phyloP scores from a whole-genome alignment of 2,113 vertebrate genomes.

The Neodon shergylaensis region DNA sequence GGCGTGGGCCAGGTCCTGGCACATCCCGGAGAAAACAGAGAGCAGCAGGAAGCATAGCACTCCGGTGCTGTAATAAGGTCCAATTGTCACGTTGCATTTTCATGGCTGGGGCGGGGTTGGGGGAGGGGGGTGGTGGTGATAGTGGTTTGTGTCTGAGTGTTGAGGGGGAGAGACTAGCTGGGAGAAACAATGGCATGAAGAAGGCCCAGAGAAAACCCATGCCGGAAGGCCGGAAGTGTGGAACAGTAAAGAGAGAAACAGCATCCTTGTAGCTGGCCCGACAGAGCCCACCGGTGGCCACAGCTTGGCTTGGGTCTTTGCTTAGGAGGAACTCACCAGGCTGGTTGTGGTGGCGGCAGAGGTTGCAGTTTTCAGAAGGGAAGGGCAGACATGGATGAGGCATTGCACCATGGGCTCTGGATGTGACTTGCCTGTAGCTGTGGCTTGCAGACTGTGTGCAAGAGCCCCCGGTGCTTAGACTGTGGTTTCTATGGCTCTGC shows the following conservation, averaged over 20 bases:
- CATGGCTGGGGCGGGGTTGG: rapidly evolving
- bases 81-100: not conserved
- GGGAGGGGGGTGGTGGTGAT: rapidly evolving
- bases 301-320: not conserved
- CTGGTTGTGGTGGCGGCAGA: too few species aligned
- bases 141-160: not conserved
- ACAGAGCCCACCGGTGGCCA: not conserved
- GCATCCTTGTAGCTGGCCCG: not conserved
- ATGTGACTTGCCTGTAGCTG: not conserved
- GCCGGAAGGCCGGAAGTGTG: too few species aligned
- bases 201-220: too few species aligned
- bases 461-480: not conserved
- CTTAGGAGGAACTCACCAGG: not conserved
- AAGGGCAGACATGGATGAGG: not conserved
- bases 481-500: not conserved
- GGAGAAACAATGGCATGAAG: not conserved
- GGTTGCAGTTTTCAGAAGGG: not conserved
- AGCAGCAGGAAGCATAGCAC: not conserved
- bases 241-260: not conserved
- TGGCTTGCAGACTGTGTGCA: not conserved
- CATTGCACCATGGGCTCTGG: too few species aligned
- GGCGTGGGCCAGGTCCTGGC: not conserved
- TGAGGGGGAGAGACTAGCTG: not conserved
- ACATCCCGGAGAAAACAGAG: not conserved
- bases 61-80: not conserved